Base-by-base conservation (phyloP, 2,113 vertebrate genomes). In the Leuciscus idus region DNA sequence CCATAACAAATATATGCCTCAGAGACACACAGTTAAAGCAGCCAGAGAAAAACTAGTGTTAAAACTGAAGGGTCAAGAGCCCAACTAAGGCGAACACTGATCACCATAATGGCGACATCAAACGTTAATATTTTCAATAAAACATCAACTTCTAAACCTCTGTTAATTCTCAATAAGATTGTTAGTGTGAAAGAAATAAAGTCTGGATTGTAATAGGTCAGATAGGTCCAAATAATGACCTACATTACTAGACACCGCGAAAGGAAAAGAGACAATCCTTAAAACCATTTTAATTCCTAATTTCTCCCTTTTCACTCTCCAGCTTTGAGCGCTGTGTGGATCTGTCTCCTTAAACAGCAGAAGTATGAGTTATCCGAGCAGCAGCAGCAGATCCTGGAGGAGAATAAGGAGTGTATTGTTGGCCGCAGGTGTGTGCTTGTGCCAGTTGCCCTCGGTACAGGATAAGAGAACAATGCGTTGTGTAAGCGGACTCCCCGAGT, bases 391-490 rank as follows among this genome's bases (percentile, higher is more conserved):
- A 64, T 80, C 74, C 61, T 48, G 80, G 66, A 78, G 83, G 74
- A 50, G 88, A 90, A 90, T 83, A 90, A 90, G 86, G 83, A 80
- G 46, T 57, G 75, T n/a, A 89, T 90, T 90, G 89, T 91, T 87
- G 84, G 91, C 10, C n/a, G 62, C 90, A 89, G 90, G 92, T 93
- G 92, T 92, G 89, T 90, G 88, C 88, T 84, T 89, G 87, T 89
- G 85, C 85, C 93, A 91, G 91, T 79, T 84, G 86, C 87, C 87
- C 89, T 91, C 91, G 89, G 92, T 89, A 88, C 86, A 89, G 87
- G 85, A 88, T 85, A 92, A 81, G 78, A 89, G 91, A 91, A 89
- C 92, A 91, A 91, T 91, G 88, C 28, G 87, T 66, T 61, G 70
- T 88, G 88, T 87, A 89, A 87, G 80, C 7, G 48, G 85, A 94